Conservation (phyloP, 2,113 vertebrate species). For the Setophaga kirtlandii region DNA sequence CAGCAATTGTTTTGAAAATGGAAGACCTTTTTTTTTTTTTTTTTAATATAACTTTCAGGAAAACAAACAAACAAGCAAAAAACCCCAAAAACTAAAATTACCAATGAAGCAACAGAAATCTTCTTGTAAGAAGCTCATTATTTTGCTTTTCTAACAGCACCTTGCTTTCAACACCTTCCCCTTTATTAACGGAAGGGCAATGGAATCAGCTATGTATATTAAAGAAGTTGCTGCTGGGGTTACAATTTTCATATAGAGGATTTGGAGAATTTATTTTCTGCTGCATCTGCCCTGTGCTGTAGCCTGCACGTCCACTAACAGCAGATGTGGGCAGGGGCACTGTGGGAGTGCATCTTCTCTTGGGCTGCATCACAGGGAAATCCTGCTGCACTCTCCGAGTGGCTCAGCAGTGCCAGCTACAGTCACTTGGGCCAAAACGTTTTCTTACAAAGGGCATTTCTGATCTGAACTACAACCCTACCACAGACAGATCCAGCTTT, state of each 20-base stretch:
- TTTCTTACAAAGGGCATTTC: not conserved
- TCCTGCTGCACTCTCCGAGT: accelerated
- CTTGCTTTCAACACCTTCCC: not conserved
- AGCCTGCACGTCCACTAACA: not conserved
- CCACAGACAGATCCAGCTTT: accelerated
- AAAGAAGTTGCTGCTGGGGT: not conserved
- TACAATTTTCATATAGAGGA: too few relatives aligned
- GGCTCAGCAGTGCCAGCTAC: not conserved
- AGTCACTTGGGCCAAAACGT: not conserved
- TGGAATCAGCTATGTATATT: not conserved
- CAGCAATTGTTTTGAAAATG: not conserved
- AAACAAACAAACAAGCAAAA: not conserved
- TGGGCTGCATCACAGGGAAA: not conserved
- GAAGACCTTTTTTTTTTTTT: too few relatives aligned
- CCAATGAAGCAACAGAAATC: not conserved
- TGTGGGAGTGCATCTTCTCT: accelerated
- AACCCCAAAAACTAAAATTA: not conserved
- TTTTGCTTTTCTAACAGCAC: not conserved
- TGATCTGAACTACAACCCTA: not conserved
- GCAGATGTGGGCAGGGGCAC: not conserved
- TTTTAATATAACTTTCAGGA: not conserved
- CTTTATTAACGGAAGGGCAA: not conserved
- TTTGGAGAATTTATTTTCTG: not conserved
- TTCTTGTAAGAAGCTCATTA: not conserved
- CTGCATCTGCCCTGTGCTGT: not conserved